These are phyloP conservation scores for Lepidothrix coronata DNA, from an alignment of 2,113 vertebrate genomes.

Conservation along the genomic window DNA sequence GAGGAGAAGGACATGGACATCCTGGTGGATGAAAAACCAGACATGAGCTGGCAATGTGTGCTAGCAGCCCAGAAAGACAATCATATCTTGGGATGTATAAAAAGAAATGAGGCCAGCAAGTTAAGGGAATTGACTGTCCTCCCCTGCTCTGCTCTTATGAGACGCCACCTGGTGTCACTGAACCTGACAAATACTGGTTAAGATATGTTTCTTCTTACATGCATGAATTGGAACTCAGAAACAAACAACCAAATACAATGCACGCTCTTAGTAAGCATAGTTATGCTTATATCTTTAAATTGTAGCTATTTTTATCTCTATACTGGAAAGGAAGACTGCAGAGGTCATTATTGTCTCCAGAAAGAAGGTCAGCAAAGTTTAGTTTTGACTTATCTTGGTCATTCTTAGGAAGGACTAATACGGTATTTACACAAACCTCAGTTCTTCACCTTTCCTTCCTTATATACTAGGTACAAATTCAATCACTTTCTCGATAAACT, in stretches of 20 bases:
- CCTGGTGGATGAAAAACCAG: background rate
- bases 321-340: background rate
- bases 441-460: background rate
- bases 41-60: rapidly evolving
- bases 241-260: background rate
- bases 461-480: background rate
- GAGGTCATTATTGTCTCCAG: background rate
- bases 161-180: background rate
- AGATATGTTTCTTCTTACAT: background rate
- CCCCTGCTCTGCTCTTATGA: background rate
- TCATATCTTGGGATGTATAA: background rate
- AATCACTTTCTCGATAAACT: background rate
- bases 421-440: background rate
- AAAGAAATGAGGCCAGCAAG: rapidly evolving
- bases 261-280: background rate
- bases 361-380: background rate
- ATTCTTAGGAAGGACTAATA: background rate
- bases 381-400: background rate
- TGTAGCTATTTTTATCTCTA: background rate
- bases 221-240: background rate
- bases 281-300: background rate
- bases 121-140: rapidly evolving
- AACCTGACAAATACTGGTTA: background rate
- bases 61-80: background rate
- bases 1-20: background rate